These are phyloP conservation scores for Hemithea aestivaria DNA, from an alignment of 2,888 invertebrate species.

Conservation along the genomic window DNA sequence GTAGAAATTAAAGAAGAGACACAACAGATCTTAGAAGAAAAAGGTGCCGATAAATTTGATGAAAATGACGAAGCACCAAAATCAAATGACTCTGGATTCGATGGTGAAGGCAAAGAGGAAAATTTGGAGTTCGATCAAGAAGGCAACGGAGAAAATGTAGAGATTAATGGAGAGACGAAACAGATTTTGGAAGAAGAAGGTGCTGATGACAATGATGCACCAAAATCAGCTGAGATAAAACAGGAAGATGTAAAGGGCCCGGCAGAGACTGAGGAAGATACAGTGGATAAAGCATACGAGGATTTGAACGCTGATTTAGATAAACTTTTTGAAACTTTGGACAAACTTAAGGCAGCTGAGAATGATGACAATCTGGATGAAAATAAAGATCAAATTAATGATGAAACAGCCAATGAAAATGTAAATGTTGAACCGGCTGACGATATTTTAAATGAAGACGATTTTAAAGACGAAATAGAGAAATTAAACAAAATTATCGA, in stretches of 20 bases:
- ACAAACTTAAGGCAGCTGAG: conserved; percentile 38
- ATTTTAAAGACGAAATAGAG: too few relatives aligned
- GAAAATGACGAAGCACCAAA: too few relatives aligned
- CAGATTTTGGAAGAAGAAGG: conserved; percentile 13
- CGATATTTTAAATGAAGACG: too few relatives aligned
- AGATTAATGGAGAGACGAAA: conserved; percentile 21
- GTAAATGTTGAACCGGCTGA: too few relatives aligned
- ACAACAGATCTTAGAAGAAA: conserved; percentile 22
- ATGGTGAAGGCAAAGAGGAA: too few relatives aligned
- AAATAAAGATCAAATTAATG: too few relatives aligned
- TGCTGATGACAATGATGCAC: conserved; percentile 6
- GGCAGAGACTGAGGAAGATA: conserved; percentile 42
- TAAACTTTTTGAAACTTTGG: conserved; percentile 44
- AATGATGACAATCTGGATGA: conserved; percentile 16
- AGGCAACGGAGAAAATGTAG: conserved; percentile 3
- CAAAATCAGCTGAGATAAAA: not conserved
- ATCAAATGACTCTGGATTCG: too few relatives aligned
- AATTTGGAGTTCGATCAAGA: not conserved
- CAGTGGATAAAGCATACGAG: conserved; percentile 39
- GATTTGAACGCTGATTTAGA: conserved; percentile 53
- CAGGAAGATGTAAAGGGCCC: too few relatives aligned
- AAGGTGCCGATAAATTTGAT: conserved; percentile 13
- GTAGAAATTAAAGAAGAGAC: conserved; percentile 17
- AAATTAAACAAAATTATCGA: conserved; percentile 19
- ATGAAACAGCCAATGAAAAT: too few relatives aligned